Evolutionary conservation across 2,113 vertebrate species (phyloP), one percentile per base, ranked within the genome.

Genomic region (Oncorhynchus masou): DNA sequence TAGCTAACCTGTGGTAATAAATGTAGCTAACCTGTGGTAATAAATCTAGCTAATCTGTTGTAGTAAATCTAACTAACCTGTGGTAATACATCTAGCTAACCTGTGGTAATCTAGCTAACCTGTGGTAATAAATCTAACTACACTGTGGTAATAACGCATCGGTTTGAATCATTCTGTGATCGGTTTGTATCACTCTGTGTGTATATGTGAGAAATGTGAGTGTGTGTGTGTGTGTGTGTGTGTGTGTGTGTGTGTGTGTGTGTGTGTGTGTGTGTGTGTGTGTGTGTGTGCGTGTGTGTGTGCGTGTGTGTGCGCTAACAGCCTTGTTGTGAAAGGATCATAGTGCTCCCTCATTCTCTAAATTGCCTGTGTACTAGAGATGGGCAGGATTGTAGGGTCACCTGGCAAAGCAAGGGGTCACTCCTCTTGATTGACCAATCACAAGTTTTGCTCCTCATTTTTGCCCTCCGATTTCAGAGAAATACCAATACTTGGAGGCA

Each of bases 11-110:
- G 80, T 84, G 81, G 89, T 34, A 88, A 93, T 94, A 93, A 94
- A 94, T 94, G 84, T 76, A 24, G 9, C 79, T 60, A 86, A 1
- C 31, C 82, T 68, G 45, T 75, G 72, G 31, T 34, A 88, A 93
- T 94, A 93, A 94, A 94, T 94, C 85, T 78, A 24, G 9, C 81
- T 60, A 86, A 1, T 5, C 82, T 68, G 51, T 75, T 70, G 31
- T 34, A 88, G 93, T 94, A 93, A 94, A 94, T 94, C 85, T 78
- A 24, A 9, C 81, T 60, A 86, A 0, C 31, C 82, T 68, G 51
- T 75, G 72, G 31, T 34, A 88, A 93, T 94, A 93, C 94, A 94
- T 94, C 85, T 78, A 24, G 11, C 81, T 60, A 86, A 0, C 29
- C 82, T 70, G 57, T n/a, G n/a, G n/a, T n/a, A 27, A 27, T 27